Percentiles rank a stretch among this genome's conserved stretches.
Evolutionary conservation across 2,113 vertebrate genomes (phyloP).

Genomic region (Ahaetulla prasina): DNA sequence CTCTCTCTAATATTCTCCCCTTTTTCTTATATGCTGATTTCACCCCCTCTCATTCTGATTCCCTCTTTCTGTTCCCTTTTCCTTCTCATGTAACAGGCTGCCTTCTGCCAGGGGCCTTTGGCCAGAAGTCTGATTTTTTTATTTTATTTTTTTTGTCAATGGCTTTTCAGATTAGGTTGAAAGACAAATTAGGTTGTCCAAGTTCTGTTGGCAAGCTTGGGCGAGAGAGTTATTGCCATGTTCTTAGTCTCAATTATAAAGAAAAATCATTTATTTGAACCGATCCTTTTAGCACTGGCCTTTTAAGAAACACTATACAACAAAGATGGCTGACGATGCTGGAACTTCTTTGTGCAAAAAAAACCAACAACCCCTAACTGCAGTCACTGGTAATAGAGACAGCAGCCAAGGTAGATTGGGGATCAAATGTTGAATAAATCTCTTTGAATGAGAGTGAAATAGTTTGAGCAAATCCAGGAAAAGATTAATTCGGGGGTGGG

Average conservation of each 20-base stretch:
- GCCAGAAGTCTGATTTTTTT: not conserved
- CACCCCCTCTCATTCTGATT: not conserved
- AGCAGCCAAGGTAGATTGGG: not conserved
- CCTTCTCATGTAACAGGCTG: not conserved
- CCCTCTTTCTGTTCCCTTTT: not conserved
- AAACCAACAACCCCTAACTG: not conserved
- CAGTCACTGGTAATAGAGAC: not conserved
- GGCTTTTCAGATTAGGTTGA: not conserved
- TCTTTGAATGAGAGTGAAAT: conserved; percentile 37
- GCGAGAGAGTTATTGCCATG: not conserved
- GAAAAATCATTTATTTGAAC: not conserved
- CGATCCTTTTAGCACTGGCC: not conserved
- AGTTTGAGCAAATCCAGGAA: conserved; percentile 33
- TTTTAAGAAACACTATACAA: not conserved
- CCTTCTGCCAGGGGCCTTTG: too few species aligned
- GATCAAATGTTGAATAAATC: not conserved
- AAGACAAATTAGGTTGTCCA: not conserved
- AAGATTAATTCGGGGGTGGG: conserved; percentile 28
- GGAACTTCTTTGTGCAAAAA: not conserved
- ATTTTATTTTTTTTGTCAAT: not conserved
- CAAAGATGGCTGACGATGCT: not conserved
- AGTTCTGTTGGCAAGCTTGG: not conserved
- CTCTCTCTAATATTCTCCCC: not conserved
- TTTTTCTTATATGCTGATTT: not conserved
- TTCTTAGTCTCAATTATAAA: not conserved